Percentiles rank a stretch among this genome's conserved stretches.
Conservation (phyloP, 2,797 vertebrate species). For the Etheostoma perlongum region DNA sequence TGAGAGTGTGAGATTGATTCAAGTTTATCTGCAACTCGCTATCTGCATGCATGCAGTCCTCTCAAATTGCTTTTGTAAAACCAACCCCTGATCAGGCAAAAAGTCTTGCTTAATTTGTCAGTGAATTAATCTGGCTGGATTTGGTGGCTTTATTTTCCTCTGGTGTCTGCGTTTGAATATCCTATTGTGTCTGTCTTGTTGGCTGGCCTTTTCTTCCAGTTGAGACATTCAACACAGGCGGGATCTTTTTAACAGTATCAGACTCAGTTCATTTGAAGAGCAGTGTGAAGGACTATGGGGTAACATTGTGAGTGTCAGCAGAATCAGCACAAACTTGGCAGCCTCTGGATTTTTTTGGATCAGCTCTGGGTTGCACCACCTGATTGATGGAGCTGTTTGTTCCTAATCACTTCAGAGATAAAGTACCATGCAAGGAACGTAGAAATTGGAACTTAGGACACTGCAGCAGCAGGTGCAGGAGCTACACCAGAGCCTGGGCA, state of each 20-base stretch:
- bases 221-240: constrained; percentile 31
- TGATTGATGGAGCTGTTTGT: constrained; percentile 70
- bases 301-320: constrained; percentile 48
- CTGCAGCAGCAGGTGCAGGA: constrained; percentile 45
- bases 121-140: neutral
- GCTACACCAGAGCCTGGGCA: constrained; percentile 34
- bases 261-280: constrained; percentile 33
- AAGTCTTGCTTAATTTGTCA: constrained; percentile 2
- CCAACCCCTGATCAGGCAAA: neutral
- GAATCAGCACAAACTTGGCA: constrained; percentile 57
- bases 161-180: constrained; percentile 7
- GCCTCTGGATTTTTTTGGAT: constrained; percentile 61
- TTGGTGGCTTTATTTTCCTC: constrained; percentile 2
- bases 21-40: neutral
- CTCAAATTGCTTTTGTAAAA: neutral
- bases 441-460: constrained; percentile 48
- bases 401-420: constrained; percentile 67
- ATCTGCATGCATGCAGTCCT: neutral
- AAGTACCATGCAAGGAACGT: constrained; percentile 46
- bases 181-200: constrained; percentile 11
- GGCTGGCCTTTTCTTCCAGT: constrained; percentile 11
- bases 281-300: constrained; percentile 31
- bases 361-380: constrained; percentile 56
- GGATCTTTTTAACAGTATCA: constrained; percentile 21
- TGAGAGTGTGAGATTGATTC: too few relatives aligned